phyloP scores from a whole-genome alignment of 1,140 invertebrate species.

The Drosophila serrata region DNA sequence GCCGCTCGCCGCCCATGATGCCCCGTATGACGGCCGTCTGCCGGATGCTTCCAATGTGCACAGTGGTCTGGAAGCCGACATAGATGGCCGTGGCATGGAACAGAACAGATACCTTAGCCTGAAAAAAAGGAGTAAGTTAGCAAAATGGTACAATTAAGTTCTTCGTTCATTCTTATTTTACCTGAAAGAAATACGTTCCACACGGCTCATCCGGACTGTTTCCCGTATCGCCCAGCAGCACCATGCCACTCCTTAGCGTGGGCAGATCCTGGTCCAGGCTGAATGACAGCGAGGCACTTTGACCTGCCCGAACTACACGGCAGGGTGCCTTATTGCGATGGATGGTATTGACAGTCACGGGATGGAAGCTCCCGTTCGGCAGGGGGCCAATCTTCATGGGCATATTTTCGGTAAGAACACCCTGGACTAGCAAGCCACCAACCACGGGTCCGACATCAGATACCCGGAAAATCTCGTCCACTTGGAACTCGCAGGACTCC shows the following conservation, averaged over 20 bases:
- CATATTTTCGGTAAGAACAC: slow-evolving; percentile 93
- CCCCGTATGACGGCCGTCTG: slow-evolving; percentile 95
- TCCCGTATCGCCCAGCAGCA: slow-evolving; percentile 87
- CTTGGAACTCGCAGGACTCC: slow-evolving; percentile 94
- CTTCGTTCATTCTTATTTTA: slow-evolving; percentile 63
- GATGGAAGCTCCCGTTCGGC: slow-evolving; percentile 92
- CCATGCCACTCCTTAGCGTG: slow-evolving; percentile 93
- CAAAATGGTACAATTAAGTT: too few relatives aligned
- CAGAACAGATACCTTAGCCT: slow-evolving; percentile 94
- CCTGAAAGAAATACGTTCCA: slow-evolving; percentile 92
- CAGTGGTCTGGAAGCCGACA: slow-evolving; percentile 96
- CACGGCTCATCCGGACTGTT: slow-evolving; percentile 87
- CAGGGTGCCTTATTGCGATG: slow-evolving; percentile 96
- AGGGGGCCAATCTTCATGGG: slow-evolving; percentile 90
- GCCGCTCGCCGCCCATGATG: slow-evolving; percentile 82
- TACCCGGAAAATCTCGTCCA: slow-evolving; percentile 96
- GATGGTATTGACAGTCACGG: slow-evolving; percentile 92
- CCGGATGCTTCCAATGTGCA: slow-evolving; percentile 97
- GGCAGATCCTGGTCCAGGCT: slow-evolving; percentile 86
- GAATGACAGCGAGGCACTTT: slow-evolving; percentile 96
- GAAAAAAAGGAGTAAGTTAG: slow-evolving; percentile 66
- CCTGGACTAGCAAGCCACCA: slow-evolving; percentile 94
- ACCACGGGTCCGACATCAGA: slow-evolving; percentile 93
- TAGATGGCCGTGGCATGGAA: slow-evolving; percentile 92
- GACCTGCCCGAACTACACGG: slow-evolving; percentile 93